phyloP scores from a whole-genome alignment of 35 echinoderm and acorn worm genomes.

The Acanthaster planci region DNA sequence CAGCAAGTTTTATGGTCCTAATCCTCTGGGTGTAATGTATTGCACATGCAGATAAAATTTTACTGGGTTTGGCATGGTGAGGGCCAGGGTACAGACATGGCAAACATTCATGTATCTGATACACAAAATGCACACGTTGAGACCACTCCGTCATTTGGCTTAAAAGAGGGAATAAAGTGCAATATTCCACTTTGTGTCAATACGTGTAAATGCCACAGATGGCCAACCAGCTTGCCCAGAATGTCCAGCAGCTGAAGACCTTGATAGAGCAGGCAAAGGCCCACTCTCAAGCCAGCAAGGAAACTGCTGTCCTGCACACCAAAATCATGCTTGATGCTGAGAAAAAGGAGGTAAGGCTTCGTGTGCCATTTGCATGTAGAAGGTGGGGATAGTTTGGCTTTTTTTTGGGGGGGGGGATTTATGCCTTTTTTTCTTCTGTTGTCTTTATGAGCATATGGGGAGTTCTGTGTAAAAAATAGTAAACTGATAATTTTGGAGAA shows the following conservation, averaged over 20 bases:
- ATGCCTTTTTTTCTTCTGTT: neutral
- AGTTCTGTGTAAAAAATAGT: neutral
- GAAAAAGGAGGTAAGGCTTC: conserved; percentile 78
- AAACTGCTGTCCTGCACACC: conserved; percentile 65
- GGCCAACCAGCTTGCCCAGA: conserved; percentile 73
- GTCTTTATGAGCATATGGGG: neutral
- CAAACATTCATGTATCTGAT: no score
- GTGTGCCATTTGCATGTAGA: no score
- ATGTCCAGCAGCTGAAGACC: conserved; percentile 73
- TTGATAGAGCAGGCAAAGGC: conserved; percentile 90
- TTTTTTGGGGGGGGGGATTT: neutral
- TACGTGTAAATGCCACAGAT: conserved; percentile 41
- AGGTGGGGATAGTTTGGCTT: neutral
- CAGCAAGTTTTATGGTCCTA: no score
- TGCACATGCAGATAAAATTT: no score
- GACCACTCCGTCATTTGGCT: no score
- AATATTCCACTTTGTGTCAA: no score
- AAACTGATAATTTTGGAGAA: neutral
- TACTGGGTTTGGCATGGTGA: no score
- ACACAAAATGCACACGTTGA: no score
- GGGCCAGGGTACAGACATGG: no score
- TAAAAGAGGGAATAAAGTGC: no score
- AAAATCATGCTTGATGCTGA: conserved; percentile 87
- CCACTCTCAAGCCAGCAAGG: conserved; percentile 61
- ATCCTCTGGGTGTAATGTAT: no score